Percentiles rank a stretch among this genome's conserved stretches.
Conservation (phyloP, 2,797 vertebrate genomes). For the Hapalemur alaotrensis region DNA sequence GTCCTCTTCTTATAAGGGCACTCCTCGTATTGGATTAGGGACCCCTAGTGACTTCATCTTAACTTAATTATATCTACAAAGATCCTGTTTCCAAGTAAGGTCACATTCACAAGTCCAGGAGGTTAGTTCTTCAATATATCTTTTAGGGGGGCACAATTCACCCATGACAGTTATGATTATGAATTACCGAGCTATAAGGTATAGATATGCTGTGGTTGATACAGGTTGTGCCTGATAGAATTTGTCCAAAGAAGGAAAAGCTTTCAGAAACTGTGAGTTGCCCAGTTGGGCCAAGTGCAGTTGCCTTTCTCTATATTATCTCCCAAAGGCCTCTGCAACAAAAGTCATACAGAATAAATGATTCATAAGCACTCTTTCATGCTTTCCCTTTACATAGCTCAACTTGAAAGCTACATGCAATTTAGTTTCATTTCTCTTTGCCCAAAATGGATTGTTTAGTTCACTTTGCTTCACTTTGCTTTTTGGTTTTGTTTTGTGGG, state of each 20-base stretch:
- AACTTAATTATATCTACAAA: not conserved
- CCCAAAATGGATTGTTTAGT: not conserved
- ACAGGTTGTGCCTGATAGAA: not conserved
- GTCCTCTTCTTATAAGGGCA: not conserved
- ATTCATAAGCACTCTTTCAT: not conserved
- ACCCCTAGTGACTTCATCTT: not conserved
- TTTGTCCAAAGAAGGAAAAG: not conserved
- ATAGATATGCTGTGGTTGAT: not conserved
- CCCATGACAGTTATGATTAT: not conserved
- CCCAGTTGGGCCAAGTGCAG: not conserved
- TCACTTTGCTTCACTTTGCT: not conserved
- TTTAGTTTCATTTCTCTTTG: not conserved
- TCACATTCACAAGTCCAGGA: not conserved
- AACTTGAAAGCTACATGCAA: not conserved
- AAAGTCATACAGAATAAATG: not conserved
- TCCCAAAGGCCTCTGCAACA: not conserved
- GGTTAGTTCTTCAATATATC: not conserved
- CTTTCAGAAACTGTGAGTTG: not conserved
- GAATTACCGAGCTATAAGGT: not conserved
- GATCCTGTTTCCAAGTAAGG: slow-evolving; percentile 5
- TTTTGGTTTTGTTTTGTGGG: slow-evolving; percentile 24
- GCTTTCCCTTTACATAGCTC: not conserved
- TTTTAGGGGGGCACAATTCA: not conserved
- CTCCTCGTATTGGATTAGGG: not conserved
- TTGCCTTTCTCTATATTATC: not conserved